phyloP scores from a whole-genome alignment of 2,113 vertebrate genomes.

The Hemibates koningsi region DNA sequence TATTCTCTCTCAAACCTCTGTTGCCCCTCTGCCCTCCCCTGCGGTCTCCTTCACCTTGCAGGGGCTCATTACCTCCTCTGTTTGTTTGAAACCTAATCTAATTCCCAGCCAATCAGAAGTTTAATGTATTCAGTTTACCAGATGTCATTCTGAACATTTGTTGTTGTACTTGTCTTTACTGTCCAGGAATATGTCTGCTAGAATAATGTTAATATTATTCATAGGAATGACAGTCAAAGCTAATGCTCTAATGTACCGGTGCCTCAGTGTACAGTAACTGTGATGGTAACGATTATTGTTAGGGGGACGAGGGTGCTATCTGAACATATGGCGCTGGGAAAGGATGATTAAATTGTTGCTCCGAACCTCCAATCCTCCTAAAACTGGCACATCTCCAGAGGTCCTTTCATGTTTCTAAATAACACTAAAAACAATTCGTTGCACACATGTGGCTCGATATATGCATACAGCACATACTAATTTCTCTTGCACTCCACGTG shows the following conservation, averaged over 20 bases:
- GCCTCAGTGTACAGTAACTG: neutral
- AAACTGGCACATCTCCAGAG: neutral
- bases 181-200: neutral
- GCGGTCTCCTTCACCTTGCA: slow-evolving; percentile 33
- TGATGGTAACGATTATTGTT: neutral
- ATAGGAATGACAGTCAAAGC: neutral
- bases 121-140: slow-evolving; percentile 22
- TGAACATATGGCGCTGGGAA: slow-evolving; percentile 12
- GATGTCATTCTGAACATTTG: slow-evolving; percentile 9
- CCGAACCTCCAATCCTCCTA: neutral
- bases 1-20: neutral
- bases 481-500: neutral
- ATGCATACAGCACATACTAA: neutral
- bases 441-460: neutral
- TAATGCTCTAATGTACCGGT: neutral
- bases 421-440: neutral
- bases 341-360: slow-evolving; percentile 8
- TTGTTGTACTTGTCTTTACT: neutral
- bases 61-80: slow-evolving; percentile 21
- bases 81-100: slow-evolving; percentile 1
- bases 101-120: slow-evolving; percentile 8
- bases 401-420: neutral
- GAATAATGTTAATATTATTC: neutral
- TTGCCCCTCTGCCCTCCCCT: neutral
- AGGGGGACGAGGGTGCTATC: neutral